Conservation (phyloP, 2,888 invertebrate species). For the Dynastes maya region DNA sequence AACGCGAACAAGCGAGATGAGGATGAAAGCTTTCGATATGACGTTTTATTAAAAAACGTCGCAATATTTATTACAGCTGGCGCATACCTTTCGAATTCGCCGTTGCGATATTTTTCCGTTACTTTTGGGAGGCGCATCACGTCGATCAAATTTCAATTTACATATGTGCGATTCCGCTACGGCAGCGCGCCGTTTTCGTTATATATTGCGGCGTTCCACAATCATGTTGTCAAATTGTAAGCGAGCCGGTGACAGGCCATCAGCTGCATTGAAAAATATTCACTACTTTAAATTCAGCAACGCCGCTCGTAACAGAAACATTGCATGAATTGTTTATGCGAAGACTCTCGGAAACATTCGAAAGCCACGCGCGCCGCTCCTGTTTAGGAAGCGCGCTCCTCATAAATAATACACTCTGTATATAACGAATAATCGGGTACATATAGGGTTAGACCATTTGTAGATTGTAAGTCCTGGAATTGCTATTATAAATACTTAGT, state of each 20-base stretch:
- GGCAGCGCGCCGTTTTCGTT: slow-evolving; percentile 50
- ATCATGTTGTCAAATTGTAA: slow-evolving; percentile 67
- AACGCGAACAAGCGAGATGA: too few species aligned
- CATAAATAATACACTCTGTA: slow-evolving; percentile 39
- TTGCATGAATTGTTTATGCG: slow-evolving; percentile 48
- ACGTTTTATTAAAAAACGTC: too few species aligned
- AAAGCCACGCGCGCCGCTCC: slow-evolving; percentile 39
- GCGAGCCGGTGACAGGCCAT: slow-evolving; percentile 64
- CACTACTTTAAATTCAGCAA: slow-evolving; percentile 65
- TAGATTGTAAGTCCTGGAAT: too few species aligned
- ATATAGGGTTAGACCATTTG: background rate
- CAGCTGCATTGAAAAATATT: slow-evolving; percentile 64
- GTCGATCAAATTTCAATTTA: slow-evolving; percentile 29
- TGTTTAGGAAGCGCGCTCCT: slow-evolving; percentile 23
- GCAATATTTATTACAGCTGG: slow-evolving; percentile 2
- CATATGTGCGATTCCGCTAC: slow-evolving; percentile 24
- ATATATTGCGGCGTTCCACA: slow-evolving; percentile 61
- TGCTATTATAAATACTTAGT: too few species aligned
- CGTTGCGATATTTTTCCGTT: slow-evolving; percentile 16
- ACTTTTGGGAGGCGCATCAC: background rate
- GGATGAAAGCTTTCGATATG: too few species aligned
- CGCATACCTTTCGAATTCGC: background rate
- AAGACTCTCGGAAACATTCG: slow-evolving; percentile 36
- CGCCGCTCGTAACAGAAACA: slow-evolving; percentile 46
- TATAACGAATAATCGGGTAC: background rate